Conservation (phyloP, 2,797 vertebrate species). For the Leuciscus waleckii region DNA sequence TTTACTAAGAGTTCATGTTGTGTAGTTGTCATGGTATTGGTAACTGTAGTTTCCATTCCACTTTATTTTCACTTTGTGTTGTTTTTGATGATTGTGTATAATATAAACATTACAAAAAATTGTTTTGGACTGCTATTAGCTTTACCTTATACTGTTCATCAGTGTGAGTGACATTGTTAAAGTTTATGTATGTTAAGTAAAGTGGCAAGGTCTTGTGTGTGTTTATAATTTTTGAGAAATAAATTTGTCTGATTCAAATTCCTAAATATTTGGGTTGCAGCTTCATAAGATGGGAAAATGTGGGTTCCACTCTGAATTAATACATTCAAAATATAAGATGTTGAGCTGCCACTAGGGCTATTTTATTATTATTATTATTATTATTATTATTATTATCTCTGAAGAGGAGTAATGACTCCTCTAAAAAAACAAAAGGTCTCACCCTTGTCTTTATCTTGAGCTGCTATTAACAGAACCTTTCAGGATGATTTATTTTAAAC, state of each 20-base stretch:
- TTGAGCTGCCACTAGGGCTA: neutral
- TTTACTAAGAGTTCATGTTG: neutral
- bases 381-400: neutral
- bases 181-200: neutral
- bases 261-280: neutral
- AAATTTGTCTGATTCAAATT: neutral
- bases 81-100: neutral
- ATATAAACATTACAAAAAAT: neutral
- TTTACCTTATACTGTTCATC: neutral
- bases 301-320: neutral
- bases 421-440: neutral
- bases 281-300: neutral
- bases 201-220: neutral
- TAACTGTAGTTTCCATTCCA: neutral
- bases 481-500: slow-evolving; percentile 26
- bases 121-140: neutral
- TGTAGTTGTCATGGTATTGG: neutral
- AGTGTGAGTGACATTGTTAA: neutral
- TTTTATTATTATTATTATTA: neutral
- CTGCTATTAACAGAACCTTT: neutral
- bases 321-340: neutral
- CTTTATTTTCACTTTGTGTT: neutral
- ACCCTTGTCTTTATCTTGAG: neutral
- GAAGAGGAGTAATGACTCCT: neutral
- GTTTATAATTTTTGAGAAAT: too few species aligned